Conservation (phyloP, 2,113 vertebrate genomes). For the Microtus richardsoni region DNA sequence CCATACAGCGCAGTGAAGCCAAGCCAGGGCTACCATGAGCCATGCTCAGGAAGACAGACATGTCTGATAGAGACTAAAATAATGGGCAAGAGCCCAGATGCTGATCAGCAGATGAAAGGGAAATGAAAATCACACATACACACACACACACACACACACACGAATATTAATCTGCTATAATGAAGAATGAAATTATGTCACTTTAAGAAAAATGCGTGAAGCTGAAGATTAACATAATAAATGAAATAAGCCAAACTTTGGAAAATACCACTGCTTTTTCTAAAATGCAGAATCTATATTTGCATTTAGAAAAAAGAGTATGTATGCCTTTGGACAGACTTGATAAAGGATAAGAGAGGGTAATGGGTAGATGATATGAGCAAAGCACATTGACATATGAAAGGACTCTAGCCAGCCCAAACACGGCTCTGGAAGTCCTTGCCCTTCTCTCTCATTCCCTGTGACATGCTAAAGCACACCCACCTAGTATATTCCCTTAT, state of each 20-base stretch:
- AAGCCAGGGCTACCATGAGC: neutral
- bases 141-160: neutral
- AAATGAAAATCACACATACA: neutral
- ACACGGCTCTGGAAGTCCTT: too few species aligned
- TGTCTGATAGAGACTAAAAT: rapidly evolving
- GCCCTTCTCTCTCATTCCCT: too few species aligned
- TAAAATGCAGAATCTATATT: neutral
- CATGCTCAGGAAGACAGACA: neutral
- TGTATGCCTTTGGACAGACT: neutral
- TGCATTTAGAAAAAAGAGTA: neutral
- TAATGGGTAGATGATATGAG: neutral
- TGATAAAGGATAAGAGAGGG: neutral
- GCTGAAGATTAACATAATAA: neutral
- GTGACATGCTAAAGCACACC: too few species aligned
- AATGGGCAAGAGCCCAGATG: neutral
- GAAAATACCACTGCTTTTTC: neutral
- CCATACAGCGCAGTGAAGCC: rapidly evolving
- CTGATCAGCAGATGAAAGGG: neutral
- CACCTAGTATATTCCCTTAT: too few species aligned
- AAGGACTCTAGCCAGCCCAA: too few species aligned
- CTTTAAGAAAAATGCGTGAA: neutral
- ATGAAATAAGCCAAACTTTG: neutral
- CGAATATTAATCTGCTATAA: neutral
- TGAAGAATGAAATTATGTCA: neutral
- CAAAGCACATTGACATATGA: neutral